phyloP scores from a whole-genome alignment of 2,797 vertebrate species.

The Anguilla obscura region DNA sequence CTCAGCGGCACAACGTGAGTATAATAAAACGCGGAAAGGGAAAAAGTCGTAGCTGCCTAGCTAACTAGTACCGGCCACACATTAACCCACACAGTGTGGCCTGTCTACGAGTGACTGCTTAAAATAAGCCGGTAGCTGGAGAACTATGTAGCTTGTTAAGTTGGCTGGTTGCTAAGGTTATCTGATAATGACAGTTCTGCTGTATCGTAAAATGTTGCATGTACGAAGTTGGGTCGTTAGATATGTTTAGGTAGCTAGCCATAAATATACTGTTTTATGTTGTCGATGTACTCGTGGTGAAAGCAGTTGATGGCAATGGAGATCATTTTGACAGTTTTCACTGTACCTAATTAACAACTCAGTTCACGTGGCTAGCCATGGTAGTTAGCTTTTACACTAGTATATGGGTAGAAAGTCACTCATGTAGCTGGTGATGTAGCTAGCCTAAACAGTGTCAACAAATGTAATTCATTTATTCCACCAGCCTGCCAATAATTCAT shows the following conservation, averaged over 20 bases:
- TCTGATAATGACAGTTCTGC: neutral
- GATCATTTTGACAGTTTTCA: no score
- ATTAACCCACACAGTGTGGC: neutral
- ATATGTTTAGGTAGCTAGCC: no score
- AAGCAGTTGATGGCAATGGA: no score
- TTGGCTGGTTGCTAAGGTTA: neutral
- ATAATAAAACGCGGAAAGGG: neutral
- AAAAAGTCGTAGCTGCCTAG: neutral
- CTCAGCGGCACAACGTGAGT: conserved; percentile 95
- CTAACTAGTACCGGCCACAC: neutral
- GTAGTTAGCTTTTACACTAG: neutral
- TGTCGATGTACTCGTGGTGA: neutral
- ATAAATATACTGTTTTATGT: neutral
- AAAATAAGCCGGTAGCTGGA: no score
- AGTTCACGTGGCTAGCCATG: neutral
- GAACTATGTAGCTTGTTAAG: neutral
- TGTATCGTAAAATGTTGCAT: no score
- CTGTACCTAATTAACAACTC: no score
- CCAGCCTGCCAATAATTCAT: no score
- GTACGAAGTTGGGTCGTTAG: no score
- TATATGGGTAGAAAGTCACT: neutral
- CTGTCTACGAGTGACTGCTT: neutral
- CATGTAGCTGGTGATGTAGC: no score
- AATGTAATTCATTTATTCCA: no score
- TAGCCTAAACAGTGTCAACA: no score